A percentile compares a stretch with the other conserved stretches of the same genome.
These are phyloP conservation scores for Haemorhous mexicanus DNA, from an alignment of 2,113 vertebrate species.

Conservation along the genomic window DNA sequence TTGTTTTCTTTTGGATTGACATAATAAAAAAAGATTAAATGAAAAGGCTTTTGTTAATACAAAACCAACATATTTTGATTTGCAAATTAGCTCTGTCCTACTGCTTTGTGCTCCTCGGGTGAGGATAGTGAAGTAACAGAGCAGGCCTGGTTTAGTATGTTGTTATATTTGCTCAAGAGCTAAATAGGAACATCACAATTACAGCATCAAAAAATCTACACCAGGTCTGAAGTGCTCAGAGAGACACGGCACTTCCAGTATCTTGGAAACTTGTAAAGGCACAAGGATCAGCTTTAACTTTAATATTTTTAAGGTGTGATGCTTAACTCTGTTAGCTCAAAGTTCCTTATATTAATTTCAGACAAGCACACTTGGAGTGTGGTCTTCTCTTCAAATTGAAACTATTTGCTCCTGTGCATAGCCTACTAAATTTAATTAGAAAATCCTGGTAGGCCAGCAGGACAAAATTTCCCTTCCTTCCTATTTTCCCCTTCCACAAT, in stretches of 20 bases:
- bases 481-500: constrained; percentile 83
- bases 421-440: constrained; percentile 90
- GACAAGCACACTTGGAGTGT: constrained; percentile 62
- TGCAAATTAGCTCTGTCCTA: neutral
- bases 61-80: neutral
- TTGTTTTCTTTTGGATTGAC: neutral
- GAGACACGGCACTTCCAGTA: rapidly evolving
- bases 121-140: neutral
- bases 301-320: neutral
- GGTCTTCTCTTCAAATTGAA: constrained; percentile 75
- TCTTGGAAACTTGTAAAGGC: neutral
- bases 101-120: neutral
- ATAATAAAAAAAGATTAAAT: neutral
- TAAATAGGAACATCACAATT: neutral
- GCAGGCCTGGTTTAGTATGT: neutral
- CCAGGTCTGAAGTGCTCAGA: neutral
- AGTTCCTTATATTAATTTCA: neutral
- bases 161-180: neutral
- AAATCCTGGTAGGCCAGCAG: constrained; percentile 78
- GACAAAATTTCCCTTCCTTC: constrained; percentile 81
- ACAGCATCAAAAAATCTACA: neutral
- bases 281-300: neutral
- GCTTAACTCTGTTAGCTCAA: neutral
- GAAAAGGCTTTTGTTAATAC: neutral
- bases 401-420: constrained; percentile 85